Evolutionary conservation across 2,113 vertebrate genomes (phyloP), one percentile per base, ranked within the genome.

Genomic region (Sitta europaea): DNA sequence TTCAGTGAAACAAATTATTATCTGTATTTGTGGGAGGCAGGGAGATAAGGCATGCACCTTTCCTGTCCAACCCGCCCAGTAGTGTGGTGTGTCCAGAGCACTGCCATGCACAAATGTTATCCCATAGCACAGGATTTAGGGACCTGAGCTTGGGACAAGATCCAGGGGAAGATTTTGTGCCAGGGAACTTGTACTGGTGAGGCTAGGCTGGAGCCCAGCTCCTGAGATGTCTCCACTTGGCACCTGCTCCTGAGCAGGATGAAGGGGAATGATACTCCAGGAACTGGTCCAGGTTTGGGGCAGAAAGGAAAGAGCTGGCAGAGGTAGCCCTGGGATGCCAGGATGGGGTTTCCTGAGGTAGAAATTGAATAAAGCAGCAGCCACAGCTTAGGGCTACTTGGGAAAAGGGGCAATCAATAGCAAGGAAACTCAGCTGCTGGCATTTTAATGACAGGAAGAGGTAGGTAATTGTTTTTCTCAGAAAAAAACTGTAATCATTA

Each of bases 181-280:
- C 7, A 3, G n/a, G 45, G 29, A 8, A 29, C 11, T 47, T 9
- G 6, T 57, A 10, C 28, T 0, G 1, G 9, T 38, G 59, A 55
- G 71, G 19, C 24, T 74, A 53, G 67, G 31, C n/a, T 63, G 47
- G 18, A 94, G 65, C 51, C 45, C 2, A 6, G 50, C 20, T n/a
- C 13, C 21, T 15, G 3, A 50, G 11, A 42, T 9, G 4, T 14
- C 11, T 36, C 11, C 0, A 1, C 21, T 59, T 8, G 12, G 48
- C 54, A 68, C 35, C 18, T 3, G 4, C 21, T 4, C 6, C 45
- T 43, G 48, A 59, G 57, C 51, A 71, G 43, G 40, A 40, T 45
- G 77, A 28, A 68, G 9, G 40, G 21, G 15, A 90, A 18, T 18
- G 7, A 53, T 20, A 65, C 11, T 4, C 6, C 63, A 86, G 48